Percentiles rank a stretch among this genome's conserved stretches.
These are phyloP conservation scores for Bucco capensis DNA, from an alignment of 2,113 vertebrate genomes.

Conservation along the genomic window DNA sequence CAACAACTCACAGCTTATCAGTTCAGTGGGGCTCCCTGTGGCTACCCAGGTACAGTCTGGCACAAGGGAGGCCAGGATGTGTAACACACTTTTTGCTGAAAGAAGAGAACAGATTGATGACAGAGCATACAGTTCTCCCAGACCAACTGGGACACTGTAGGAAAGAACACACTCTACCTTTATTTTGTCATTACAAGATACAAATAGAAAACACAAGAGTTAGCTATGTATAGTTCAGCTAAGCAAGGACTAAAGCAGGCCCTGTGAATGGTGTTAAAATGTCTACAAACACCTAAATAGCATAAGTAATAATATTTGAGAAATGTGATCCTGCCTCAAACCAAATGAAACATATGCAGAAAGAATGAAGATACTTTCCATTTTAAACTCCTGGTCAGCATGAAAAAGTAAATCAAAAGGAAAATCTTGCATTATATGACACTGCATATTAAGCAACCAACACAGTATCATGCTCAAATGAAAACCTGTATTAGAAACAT, in stretches of 20 bases:
- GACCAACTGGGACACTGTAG: rapidly evolving
- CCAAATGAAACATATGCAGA: neutral
- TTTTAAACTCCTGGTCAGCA: neutral
- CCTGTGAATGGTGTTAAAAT: neutral
- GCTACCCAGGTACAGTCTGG: neutral
- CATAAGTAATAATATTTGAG: neutral
- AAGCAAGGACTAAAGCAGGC: neutral
- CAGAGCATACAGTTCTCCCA: neutral
- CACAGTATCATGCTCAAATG: neutral
- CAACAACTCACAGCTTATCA: neutral
- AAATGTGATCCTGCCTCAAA: neutral
- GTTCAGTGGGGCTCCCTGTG: neutral
- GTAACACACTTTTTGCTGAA: neutral
- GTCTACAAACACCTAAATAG: neutral
- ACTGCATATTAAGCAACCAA: neutral
- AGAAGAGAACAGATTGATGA: neutral
- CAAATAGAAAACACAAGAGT: neutral
- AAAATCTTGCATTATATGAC: neutral
- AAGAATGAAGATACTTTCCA: neutral
- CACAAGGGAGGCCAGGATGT: neutral
- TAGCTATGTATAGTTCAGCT: neutral
- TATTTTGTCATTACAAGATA: neutral
- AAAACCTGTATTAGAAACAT: neutral
- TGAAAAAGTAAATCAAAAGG: neutral
- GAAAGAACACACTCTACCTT: neutral